Percentiles rank a stretch among this genome's conserved stretches.
Conservation (phyloP, 2,797 vertebrate species). For the Mormyrops attenuatus region DNA sequence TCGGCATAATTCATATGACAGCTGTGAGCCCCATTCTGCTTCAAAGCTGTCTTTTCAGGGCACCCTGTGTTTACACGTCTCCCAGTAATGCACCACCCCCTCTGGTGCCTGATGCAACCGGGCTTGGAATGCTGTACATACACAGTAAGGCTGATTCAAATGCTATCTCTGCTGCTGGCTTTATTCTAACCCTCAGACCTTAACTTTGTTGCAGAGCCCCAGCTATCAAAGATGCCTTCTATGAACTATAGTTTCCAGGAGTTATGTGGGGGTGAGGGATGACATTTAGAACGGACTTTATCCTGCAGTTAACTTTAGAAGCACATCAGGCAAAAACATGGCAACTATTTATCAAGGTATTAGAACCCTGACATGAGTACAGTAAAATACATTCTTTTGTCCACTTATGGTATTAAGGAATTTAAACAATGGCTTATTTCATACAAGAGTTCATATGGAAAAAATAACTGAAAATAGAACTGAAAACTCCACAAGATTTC, state of each 20-base stretch:
- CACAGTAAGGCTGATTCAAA: constrained; percentile 39
- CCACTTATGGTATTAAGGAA: background rate
- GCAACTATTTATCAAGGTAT: background rate
- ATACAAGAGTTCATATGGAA: background rate
- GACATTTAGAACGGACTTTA: background rate
- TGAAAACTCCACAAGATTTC: background rate
- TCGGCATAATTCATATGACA: constrained; percentile 37
- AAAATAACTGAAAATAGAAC: background rate
- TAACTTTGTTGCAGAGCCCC: background rate
- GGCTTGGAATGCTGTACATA: constrained; percentile 70
- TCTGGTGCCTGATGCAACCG: constrained; percentile 69
- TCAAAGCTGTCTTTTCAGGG: constrained; percentile 46
- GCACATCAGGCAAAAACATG: background rate
- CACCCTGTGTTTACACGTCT: constrained; percentile 57
- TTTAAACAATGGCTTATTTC: background rate
- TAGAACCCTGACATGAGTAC: background rate
- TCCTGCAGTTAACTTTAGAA: constrained; percentile 4
- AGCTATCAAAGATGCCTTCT: background rate
- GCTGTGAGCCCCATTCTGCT: constrained; percentile 35
- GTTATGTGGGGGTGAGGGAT: background rate
- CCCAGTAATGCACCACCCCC: constrained; percentile 55
- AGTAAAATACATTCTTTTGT: background rate
- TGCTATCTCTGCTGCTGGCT: constrained; percentile 31
- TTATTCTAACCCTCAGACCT: background rate
- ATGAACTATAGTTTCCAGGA: background rate